These are phyloP conservation scores for Lepilemur ruficaudatus DNA, from an alignment of 2,797 vertebrate genomes.

Conservation along the genomic window DNA sequence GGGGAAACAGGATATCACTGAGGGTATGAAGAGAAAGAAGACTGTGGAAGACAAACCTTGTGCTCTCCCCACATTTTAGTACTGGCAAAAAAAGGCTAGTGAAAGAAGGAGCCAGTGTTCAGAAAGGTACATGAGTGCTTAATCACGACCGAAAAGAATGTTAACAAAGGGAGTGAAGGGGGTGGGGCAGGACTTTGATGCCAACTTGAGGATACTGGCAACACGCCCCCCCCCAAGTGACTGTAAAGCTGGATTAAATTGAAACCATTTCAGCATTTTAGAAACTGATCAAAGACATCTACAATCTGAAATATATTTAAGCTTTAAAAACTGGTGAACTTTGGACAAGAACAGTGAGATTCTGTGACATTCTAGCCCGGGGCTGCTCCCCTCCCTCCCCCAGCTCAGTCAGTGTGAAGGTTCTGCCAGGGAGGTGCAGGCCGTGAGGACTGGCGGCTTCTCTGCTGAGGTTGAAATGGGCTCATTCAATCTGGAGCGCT, in stretches of 20 bases:
- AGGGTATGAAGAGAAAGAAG: background rate
- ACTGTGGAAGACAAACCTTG: background rate
- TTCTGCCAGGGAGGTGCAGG: background rate
- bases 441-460: background rate
- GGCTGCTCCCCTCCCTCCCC: background rate
- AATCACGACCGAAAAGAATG: background rate
- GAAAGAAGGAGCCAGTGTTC: background rate
- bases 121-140: background rate
- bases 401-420: background rate
- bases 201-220: background rate
- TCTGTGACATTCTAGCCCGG: background rate
- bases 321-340: background rate
- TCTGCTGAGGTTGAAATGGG: background rate
- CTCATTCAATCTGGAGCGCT: background rate
- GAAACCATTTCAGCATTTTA: background rate
- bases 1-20: background rate
- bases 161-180: background rate
- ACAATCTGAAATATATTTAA: background rate
- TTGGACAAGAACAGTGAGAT: background rate
- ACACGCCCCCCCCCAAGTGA: background rate
- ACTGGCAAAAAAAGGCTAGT: background rate
- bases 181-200: background rate
- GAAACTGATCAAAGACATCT: background rate
- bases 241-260: background rate
- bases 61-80: background rate